Percentiles rank a stretch among this genome's conserved stretches.
These are phyloP conservation scores for Altica lythri DNA, from an alignment of 2,888 invertebrate genomes.

Conservation along the genomic window DNA sequence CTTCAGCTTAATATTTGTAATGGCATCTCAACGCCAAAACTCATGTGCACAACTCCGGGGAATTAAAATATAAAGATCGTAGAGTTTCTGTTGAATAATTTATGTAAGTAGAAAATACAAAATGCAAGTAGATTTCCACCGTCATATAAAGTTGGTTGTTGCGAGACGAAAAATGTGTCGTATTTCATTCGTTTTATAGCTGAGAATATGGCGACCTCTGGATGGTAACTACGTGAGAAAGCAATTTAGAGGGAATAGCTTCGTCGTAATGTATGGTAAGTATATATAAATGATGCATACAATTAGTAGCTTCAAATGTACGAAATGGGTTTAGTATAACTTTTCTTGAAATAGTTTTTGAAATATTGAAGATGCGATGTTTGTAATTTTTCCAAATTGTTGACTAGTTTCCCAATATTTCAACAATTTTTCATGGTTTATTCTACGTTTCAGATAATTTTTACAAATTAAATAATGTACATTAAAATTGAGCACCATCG, in stretches of 20 bases:
- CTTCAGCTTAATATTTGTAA: conserved; percentile 23
- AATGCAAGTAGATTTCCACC: conserved; percentile 22
- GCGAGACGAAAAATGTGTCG: conserved; percentile 13
- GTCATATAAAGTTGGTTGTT: conserved; percentile 18
- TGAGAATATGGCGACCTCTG: conserved; percentile 2
- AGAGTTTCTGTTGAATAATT: conserved; percentile 28
- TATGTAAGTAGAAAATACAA: conserved; percentile 22
- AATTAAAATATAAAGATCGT: conserved; percentile 28
- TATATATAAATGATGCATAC: too few relatives aligned
- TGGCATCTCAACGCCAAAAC: conserved; percentile 21
- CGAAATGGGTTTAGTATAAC: too few relatives aligned
- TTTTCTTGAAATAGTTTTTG: too few relatives aligned
- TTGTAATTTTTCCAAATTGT: too few relatives aligned
- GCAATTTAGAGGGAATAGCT: conserved; percentile 2
- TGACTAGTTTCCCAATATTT: too few relatives aligned
- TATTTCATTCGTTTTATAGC: conserved; percentile 15
- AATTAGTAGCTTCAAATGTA: too few relatives aligned
- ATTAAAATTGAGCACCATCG: too few relatives aligned
- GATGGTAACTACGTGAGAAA: conserved; percentile 7
- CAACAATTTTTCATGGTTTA: too few relatives aligned
- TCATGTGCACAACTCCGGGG: conserved; percentile 21
- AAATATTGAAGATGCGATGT: too few relatives aligned
- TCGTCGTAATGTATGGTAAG: too few relatives aligned
- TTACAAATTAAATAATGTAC: too few relatives aligned
- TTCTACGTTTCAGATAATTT: too few relatives aligned